Conservation (phyloP, 2,113 vertebrate species). For the Orthonyx spaldingii region DNA sequence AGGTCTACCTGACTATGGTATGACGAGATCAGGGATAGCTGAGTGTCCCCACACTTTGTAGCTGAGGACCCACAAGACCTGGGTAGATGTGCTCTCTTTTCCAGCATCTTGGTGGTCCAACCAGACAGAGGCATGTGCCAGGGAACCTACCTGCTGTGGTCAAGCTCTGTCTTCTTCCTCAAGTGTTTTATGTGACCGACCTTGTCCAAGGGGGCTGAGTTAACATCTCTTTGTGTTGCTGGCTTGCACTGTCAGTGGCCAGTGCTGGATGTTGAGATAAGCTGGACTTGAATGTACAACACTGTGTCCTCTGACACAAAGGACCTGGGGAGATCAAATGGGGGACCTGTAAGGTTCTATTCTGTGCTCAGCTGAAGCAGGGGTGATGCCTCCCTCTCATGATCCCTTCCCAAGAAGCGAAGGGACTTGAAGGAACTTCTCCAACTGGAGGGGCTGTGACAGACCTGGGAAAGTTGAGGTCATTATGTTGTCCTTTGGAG, state of each 20-base stretch:
- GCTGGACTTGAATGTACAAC: not conserved
- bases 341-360: not conserved
- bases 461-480: not conserved
- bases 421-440: not conserved
- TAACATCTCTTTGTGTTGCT: not conserved
- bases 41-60: not conserved
- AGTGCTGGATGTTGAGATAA: rapidly evolving
- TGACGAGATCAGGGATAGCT: not conserved
- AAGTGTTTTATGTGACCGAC: not conserved
- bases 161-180: not conserved
- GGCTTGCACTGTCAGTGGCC: not conserved
- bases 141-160: not conserved
- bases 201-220: not conserved
- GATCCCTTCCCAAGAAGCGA: not conserved
- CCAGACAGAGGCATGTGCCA: not conserved
- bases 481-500: not conserved
- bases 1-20: not conserved
- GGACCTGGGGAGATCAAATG: not conserved
- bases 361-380: not conserved
- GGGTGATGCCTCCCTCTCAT: not conserved
- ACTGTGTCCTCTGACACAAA: not conserved
- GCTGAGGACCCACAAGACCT: not conserved
- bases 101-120: not conserved
- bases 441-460: not conserved
- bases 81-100: not conserved